Percentiles rank a stretch among this genome's conserved stretches.
Evolutionary conservation across 2,797 vertebrate species (phyloP).

Genomic region (Chromobotia macracanthus): DNA sequence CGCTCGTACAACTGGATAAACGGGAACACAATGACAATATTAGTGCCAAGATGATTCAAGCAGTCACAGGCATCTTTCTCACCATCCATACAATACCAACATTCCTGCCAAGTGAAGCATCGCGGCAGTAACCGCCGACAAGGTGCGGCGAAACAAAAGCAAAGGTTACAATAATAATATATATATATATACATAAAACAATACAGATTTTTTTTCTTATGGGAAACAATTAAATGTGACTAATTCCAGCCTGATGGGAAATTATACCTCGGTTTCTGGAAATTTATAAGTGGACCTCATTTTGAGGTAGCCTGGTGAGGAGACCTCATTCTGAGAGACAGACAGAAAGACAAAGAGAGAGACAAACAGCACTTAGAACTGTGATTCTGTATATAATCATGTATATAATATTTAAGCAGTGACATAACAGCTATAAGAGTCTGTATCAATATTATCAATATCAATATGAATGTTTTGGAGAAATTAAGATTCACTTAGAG

Average conservation of each 20-base stretch:
- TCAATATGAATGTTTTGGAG: no score
- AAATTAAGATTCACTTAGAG: no score
- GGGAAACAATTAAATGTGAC: conserved; percentile 7
- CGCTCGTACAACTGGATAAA: conserved; percentile 83
- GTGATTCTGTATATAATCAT: no score
- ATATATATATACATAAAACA: no score
- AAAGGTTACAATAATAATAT: conserved; percentile 7
- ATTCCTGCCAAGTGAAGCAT: conserved; percentile 20
- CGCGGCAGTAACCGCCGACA: neutral
- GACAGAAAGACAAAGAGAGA: no score
- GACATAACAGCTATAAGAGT: no score
- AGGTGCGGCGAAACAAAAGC: conserved; percentile 18
- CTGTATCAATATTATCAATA: no score
- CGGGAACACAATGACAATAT: conserved; percentile 26
- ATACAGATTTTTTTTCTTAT: neutral
- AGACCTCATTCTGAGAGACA: conserved; percentile 64
- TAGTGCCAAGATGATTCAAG: conserved; percentile 1
- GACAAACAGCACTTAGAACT: no score
- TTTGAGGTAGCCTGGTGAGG: conserved; percentile 65
- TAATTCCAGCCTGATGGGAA: conserved; percentile 13
- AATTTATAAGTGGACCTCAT: conserved; percentile 68
- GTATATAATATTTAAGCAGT: neutral
- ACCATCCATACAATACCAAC: neutral
- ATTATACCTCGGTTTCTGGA: conserved; percentile 76
- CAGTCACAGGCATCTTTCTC: conserved; percentile 9